These are phyloP conservation scores for Xyliphius kryptos DNA, from an alignment of 2,113 vertebrate species.

Conservation along the genomic window DNA sequence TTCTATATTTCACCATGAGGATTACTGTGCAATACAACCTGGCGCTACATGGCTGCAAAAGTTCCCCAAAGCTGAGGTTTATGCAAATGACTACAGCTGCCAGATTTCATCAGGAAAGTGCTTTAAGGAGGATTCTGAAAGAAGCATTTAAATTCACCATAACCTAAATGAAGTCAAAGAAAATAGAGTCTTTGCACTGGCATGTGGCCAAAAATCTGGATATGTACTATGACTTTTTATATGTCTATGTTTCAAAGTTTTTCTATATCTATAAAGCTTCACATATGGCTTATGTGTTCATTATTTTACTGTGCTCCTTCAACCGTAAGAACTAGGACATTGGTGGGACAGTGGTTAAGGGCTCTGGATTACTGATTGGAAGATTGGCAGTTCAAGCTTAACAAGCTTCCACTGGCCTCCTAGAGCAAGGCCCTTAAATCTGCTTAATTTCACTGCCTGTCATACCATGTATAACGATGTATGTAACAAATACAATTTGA, in stretches of 20 bases:
- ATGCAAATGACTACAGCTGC: background rate
- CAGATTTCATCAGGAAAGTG: background rate
- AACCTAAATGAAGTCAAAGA: background rate
- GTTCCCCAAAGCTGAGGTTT: background rate
- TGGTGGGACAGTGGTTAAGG: no score
- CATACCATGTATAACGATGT: no score
- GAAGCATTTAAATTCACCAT: background rate
- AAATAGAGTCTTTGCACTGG: background rate
- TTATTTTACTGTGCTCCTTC: no score
- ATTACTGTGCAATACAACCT: background rate
- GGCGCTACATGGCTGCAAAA: background rate
- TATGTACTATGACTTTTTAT: background rate
- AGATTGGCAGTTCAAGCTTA: no score
- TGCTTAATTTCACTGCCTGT: no score
- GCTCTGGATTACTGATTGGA: no score
- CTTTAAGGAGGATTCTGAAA: background rate
- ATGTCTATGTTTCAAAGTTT: no score
- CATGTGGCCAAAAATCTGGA: background rate
- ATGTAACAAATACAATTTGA: no score
- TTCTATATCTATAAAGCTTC: background rate
- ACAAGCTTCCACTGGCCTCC: no score
- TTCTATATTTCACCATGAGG: background rate
- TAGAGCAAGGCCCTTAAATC: no score
- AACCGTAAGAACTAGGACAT: no score
- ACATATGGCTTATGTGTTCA: background rate